Percentiles rank a stretch among this genome's conserved stretches.
These are phyloP conservation scores for Rissa tridactyla DNA, from an alignment of 2,113 vertebrate species.

Conservation along the genomic window DNA sequence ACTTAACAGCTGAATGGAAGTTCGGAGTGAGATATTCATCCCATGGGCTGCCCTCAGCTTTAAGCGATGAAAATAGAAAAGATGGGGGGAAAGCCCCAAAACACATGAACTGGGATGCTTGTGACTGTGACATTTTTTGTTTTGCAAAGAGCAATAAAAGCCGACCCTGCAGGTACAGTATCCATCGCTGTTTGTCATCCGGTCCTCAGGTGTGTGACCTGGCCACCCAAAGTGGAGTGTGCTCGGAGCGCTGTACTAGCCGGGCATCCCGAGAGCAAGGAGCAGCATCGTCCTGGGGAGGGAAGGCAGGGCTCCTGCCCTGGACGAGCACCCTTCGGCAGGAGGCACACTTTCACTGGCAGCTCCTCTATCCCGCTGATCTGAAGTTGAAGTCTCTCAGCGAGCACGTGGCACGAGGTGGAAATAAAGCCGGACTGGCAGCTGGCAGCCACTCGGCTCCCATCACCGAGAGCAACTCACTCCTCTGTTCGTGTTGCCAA, in stretches of 20 bases:
- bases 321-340: accelerated
- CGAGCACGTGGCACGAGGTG: accelerated
- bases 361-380: neutral
- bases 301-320: neutral
- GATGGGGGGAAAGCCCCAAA: neutral
- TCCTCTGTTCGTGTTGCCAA: accelerated
- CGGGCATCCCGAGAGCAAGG: neutral
- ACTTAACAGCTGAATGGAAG: conserved; percentile 24
- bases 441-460: neutral
- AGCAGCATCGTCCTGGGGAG: neutral
- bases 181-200: neutral
- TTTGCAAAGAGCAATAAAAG: neutral
- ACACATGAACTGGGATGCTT: neutral
- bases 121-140: neutral
- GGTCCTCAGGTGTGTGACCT: neutral
- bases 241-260: neutral
- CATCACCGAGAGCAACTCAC: neutral
- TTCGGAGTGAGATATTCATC: neutral
- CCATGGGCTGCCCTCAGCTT: neutral
- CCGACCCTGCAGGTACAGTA: neutral
- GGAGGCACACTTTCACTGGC: neutral
- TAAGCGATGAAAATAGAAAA: neutral
- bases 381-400: neutral
- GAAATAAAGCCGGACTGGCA: neutral
- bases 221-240: neutral